Conservation (phyloP, 2,797 vertebrate species). For the Hydrophis major region DNA sequence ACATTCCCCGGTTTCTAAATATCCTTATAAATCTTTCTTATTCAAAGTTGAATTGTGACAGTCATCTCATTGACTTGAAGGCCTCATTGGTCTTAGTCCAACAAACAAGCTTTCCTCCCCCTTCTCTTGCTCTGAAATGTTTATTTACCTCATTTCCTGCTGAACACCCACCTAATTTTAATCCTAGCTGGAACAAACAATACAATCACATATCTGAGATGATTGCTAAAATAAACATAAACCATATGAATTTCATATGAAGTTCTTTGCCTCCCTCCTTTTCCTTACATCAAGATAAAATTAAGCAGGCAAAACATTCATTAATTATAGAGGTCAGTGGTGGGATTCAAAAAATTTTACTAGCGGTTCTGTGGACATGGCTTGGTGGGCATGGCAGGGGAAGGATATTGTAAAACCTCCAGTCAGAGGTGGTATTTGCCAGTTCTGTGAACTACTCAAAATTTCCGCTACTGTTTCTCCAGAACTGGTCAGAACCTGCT, state of each 20-base stretch:
- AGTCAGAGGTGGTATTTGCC: too few relatives aligned
- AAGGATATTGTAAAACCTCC: too few relatives aligned
- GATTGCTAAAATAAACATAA: constrained; percentile 49
- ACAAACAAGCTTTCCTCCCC: constrained; percentile 42
- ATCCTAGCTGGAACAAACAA: constrained; percentile 58
- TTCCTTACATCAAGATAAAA: constrained; percentile 1
- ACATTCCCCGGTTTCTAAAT: constrained; percentile 44
- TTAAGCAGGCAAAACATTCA: neutral
- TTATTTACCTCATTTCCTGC: constrained; percentile 49
- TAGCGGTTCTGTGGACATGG: too few relatives aligned
- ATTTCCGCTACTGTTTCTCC: too few relatives aligned
- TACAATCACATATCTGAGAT: constrained; percentile 56
- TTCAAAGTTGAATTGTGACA: constrained; percentile 43
- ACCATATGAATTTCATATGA: constrained; percentile 37
- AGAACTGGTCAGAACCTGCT: too few relatives aligned
- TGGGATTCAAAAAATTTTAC: too few relatives aligned
- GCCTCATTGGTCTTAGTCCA: constrained; percentile 42
- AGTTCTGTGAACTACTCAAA: too few relatives aligned
- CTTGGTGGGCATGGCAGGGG: too few relatives aligned
- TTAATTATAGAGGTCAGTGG: neutral
- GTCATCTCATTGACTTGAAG: constrained; percentile 39
- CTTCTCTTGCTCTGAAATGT: constrained; percentile 56
- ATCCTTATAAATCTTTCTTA: constrained; percentile 42
- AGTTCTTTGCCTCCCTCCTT: neutral
- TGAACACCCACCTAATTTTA: constrained; percentile 62